Percentiles rank a stretch among this genome's conserved stretches.
phyloP scores from a whole-genome alignment of 2,797 vertebrate genomes.

The Siniperca scherzeri region DNA sequence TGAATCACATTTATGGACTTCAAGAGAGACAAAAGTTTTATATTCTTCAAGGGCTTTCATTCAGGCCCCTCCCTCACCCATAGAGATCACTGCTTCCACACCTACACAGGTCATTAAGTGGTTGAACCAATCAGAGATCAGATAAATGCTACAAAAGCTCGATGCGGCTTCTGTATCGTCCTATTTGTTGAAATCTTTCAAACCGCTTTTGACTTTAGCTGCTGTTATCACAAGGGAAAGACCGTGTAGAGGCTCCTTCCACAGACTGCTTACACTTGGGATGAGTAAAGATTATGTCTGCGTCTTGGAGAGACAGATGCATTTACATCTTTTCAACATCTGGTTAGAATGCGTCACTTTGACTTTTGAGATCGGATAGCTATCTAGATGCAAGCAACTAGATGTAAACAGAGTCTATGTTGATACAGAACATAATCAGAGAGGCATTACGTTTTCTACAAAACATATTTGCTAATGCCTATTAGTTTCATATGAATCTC shows the following conservation, averaged over 20 bases:
- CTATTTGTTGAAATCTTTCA: not conserved
- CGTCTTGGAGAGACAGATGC: not conserved
- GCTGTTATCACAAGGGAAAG: not conserved
- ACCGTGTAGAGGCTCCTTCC: not conserved
- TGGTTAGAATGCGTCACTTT: not conserved
- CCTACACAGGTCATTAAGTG: not conserved
- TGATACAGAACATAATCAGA: slow-evolving; percentile 1
- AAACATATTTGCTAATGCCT: not conserved
- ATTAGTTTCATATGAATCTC: slow-evolving; percentile 11
- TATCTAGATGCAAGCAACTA: not conserved
- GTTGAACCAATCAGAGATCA: slow-evolving; percentile 12
- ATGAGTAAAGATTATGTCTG: slow-evolving; percentile 2
- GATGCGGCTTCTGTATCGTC: not conserved
- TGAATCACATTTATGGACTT: not conserved
- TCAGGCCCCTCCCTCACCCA: not conserved
- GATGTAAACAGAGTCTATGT: not conserved
- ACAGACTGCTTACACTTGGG: not conserved
- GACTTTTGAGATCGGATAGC: not conserved
- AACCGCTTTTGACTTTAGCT: not conserved
- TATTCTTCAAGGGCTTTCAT: not conserved
- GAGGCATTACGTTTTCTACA: slow-evolving; percentile 1
- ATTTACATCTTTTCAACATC: slow-evolving; percentile 18
- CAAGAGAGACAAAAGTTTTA: not conserved
- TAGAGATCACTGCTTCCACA: not conserved
- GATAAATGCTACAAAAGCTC: not conserved